Evolutionary conservation across 1,140 invertebrate genomes (phyloP), one percentile per base, ranked within the genome.

Genomic region (Tetragonula clypearis): DNA sequence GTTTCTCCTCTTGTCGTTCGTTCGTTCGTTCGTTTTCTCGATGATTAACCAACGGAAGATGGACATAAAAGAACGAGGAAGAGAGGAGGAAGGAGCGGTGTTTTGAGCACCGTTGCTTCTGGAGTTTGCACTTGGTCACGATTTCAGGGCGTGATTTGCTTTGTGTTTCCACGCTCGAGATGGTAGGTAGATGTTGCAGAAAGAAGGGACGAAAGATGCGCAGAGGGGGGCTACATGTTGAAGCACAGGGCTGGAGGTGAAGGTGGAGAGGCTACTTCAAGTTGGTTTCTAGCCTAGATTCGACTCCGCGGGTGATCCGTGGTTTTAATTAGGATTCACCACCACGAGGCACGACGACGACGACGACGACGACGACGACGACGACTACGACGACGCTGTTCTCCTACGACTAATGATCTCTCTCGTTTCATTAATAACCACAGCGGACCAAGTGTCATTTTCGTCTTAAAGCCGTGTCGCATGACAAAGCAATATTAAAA

Each of bases 41-140:
- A n/a, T 68, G 62, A 76, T 71, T 71, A 69, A 53, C 75, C 72
- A 49, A 55, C 41, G 19, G 15, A 9, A 9, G 15, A 14, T 0
- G n/a, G 14, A 12, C 19, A 72, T 49, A 14, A 55, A 2, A 30
- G n/a, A 26, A 30, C 19, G 4, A 8, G 19, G 17, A 49, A 82
- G 56, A 41, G 49, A 17, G n/a, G 66, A 30, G 2, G 26, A 71
- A 26, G 21, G 17, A 69, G 17, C 4, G 8, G 58, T n/a, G 60
- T 68, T 35, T 65, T 71, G 84, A 90, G 81, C 79, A 89, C 73
- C 86, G 30, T 8, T 79, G 78, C 62, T 77, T 74, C 73, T 66
- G 86, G 79, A 89, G 75, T 76, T 90, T 82, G 87, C 91, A 93
- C 93, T 94, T 93, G 92, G 92, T 93, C 93, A 94, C 93, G 93